These are phyloP conservation scores for Nicator chloris DNA, from an alignment of 2,113 vertebrate genomes.

Conservation along the genomic window DNA sequence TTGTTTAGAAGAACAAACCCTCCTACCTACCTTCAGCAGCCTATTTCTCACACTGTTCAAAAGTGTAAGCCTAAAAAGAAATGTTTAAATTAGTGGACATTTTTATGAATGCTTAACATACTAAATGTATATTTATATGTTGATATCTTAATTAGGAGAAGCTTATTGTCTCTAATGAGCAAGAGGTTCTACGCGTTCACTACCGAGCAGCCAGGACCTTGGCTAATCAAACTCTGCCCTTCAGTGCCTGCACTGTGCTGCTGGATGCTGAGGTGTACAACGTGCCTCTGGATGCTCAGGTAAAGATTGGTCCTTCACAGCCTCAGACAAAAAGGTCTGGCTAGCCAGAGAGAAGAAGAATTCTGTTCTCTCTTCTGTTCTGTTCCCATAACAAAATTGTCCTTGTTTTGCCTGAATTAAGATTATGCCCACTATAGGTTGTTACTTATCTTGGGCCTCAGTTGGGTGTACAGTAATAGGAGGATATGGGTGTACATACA, in stretches of 20 bases:
- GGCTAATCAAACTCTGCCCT: conserved; percentile 96
- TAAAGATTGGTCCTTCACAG: conserved; percentile 24
- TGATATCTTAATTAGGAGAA: conserved; percentile 82
- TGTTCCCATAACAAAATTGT: not conserved
- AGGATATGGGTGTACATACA: accelerated
- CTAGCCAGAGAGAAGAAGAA: too few species aligned
- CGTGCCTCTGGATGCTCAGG: conserved; percentile 94
- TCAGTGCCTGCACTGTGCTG: conserved; percentile 96
- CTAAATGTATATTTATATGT: not conserved
- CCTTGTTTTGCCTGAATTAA: not conserved
- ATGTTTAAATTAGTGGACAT: not conserved
- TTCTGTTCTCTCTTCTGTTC: too few species aligned
- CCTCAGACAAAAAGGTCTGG: not conserved
- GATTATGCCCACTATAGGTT: not conserved
- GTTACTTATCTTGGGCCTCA: not conserved
- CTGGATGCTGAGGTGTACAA: conserved; percentile 97
- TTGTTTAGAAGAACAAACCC: not conserved
- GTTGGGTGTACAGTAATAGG: not conserved
- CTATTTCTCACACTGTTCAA: not conserved
- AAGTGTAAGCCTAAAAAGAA: not conserved
- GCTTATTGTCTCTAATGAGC: conserved; percentile 97
- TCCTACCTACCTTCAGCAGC: not conserved
- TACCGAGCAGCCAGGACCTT: conserved; percentile 94
- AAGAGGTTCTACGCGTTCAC: conserved; percentile 96
- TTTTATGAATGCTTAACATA: not conserved